Evolutionary conservation across 2,797 vertebrate genomes (phyloP), one percentile per base, ranked within the genome.

Genomic region (Jordanella pulchra): DNA sequence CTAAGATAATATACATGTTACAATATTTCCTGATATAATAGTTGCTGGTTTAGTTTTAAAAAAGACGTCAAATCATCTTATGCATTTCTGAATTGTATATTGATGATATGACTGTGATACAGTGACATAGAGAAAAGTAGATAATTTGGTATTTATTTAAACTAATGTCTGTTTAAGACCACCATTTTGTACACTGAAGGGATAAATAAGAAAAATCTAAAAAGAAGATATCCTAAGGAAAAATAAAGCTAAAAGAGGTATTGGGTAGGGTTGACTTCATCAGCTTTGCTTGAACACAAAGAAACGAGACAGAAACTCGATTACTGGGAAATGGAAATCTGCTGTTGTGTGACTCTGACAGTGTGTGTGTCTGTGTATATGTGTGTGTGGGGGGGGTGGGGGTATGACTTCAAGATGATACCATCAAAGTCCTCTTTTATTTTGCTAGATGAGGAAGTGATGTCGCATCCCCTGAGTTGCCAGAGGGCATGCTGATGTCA

Each of bases 361-460:
- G 86, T 82, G 87, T 53, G 45, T 44, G 27, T 35, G 30, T 14
- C 84, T 82, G 87, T 51, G 48, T 14, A 23, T 39, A 14, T 12
- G 18, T 14, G 54, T 39, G n/a, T 65, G 79, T 28, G 53, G 28
- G 11, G 12, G 44, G 45, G 42, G 25, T 66, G 82, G 72, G 77
- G 76, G 67, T 66, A 65, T n/a, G 73, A 84, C 89, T 91, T 81
- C n/a, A 28, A 86, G 80, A 90, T 84, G 91, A 93, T 90, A 93
- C 86, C 91, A 93, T 93, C 92, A 93, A 92, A 93, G 90, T 82
- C 79, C 76, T 87, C 80, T 85, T 93, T 94, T 94, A 91, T 93
- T 93, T 93, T 76, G 81, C 89, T 77, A 88, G 92, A 94, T 92
- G 89, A 93, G 89, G 87, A 91, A 88, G 86, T 85, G 89, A 87